Base-by-base conservation (phyloP, 2,113 vertebrate species). In the Dunckerocampus dactyliophorus region DNA sequence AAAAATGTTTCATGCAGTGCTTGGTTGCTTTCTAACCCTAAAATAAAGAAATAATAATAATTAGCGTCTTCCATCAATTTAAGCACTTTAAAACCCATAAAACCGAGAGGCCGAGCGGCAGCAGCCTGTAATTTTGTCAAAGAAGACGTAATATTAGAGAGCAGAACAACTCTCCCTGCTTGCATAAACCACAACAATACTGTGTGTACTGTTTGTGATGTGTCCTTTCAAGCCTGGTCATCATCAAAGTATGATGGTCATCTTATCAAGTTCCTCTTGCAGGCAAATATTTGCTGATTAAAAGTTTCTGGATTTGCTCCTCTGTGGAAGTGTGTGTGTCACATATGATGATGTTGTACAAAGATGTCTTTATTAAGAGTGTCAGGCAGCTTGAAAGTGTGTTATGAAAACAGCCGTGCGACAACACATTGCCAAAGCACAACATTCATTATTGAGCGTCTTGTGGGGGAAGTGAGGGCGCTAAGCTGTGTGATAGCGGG, bases 41-140 rank as follows among this genome's bases (percentile, higher is more conserved):
- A 5, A 34, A 34, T 34, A 34, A 34, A 34, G 31, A 34, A 34
- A 34, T 34, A 8, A 34, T 34, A 34, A 34, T 28, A 28, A 28
- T 28, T 28, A 28, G 24, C 24, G 24, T 28, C 71, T 72, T 76
- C 82, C 84, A 90, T 89, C 87, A 87, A 91, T 89, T 88, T 87
- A 79, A 85, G 79, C 79, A 87, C 83, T 87, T 88, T 84, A 34
- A 78, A 77, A 74, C 70, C 76, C 80, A 83, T 85, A 83, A 90
- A 83, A 73, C 39, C 14, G 39, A 43, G 39, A 14, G 39, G 39
- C 11, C 14, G 39, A 43, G 39, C 39, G 14, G 39, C 64, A 66
- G 72, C 67, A 84, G 84, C 81, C 87, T 89, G 85, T 89, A 87
- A 88, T 88, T 84, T 87, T 63, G 84, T 8, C 68, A 83, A 76